Evolutionary conservation across 2,888 invertebrate species (phyloP).

Genomic region (Thymelicus acteon): DNA sequence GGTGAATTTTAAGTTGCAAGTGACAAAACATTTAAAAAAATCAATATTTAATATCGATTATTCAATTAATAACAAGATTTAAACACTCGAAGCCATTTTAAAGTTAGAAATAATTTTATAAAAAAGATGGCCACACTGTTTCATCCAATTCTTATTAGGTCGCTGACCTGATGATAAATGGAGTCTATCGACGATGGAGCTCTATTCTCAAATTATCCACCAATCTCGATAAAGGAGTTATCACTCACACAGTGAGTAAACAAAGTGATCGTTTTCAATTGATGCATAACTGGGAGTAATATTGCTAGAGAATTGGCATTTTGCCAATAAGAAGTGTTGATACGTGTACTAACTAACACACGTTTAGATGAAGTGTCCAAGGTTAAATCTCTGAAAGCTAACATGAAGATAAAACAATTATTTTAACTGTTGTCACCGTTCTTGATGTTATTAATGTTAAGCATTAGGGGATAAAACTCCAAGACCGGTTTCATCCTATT

Average conservation of each 20-base stretch:
- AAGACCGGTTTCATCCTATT: conserved; percentile 27
- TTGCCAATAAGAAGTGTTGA: conserved; percentile 33
- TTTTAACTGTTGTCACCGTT: conserved; percentile 15
- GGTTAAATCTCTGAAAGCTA: conserved; percentile 17
- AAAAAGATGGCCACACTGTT: conserved; percentile 41
- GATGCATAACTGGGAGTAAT: conserved; percentile 69
- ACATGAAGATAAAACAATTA: conserved; percentile 25
- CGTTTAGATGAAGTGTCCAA: conserved; percentile 14
- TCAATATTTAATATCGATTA: too few relatives aligned
- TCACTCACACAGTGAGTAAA: conserved; percentile 41
- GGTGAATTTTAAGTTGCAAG: too few relatives aligned
- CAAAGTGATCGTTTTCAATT: conserved; percentile 62
- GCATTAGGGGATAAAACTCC: conserved; percentile 19
- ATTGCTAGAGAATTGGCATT: conserved; percentile 47
- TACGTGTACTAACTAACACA: conserved; percentile 18
- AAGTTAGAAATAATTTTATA: background rate
- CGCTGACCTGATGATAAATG: conserved; percentile 46
- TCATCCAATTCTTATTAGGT: conserved; percentile 42
- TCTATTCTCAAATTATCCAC: conserved; percentile 42
- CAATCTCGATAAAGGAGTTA: conserved; percentile 43
- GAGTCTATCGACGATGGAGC: conserved; percentile 37
- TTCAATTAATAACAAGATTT: too few relatives aligned
- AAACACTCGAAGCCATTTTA: too few relatives aligned
- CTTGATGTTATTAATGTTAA: conserved; percentile 26
- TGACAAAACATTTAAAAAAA: too few relatives aligned